A percentile compares a stretch with the other conserved stretches of the same genome.
phyloP scores from a whole-genome alignment of 2,797 vertebrate species.

The Echiichthys vipera region DNA sequence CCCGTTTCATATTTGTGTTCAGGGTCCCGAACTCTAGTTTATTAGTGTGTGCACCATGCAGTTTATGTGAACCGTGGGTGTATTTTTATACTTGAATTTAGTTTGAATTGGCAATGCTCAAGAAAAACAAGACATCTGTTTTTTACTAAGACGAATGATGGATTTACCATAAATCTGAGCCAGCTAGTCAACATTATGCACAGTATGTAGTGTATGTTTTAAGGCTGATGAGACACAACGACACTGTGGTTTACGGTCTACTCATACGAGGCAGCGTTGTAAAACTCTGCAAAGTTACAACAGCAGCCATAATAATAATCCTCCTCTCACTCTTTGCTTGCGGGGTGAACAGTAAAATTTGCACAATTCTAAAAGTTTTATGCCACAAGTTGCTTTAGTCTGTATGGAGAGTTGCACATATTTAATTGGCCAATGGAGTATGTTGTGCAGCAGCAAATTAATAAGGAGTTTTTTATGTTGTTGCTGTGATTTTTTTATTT shows the following conservation, averaged over 20 bases:
- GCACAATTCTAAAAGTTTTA: neutral
- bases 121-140: neutral
- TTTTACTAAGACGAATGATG: too few relatives aligned
- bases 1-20: neutral
- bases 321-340: slow-evolving; percentile 1
- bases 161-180: neutral
- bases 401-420: neutral
- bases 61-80: neutral
- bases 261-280: neutral
- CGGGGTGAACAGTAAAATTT: neutral
- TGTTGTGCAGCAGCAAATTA: neutral
- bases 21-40: too few relatives aligned
- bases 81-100: neutral
- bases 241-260: neutral
- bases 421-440: slow-evolving; percentile 1
- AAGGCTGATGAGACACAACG: neutral
- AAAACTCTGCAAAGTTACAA: neutral
- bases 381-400: neutral
- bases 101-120: neutral
- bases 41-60: neutral
- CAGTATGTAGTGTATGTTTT: neutral
- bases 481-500: neutral
- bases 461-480: slow-evolving; percentile 9
- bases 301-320: neutral
- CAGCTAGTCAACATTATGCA: too few relatives aligned